phyloP scores from a whole-genome alignment of 2,113 vertebrate species.

The Semnornis frantzii region DNA sequence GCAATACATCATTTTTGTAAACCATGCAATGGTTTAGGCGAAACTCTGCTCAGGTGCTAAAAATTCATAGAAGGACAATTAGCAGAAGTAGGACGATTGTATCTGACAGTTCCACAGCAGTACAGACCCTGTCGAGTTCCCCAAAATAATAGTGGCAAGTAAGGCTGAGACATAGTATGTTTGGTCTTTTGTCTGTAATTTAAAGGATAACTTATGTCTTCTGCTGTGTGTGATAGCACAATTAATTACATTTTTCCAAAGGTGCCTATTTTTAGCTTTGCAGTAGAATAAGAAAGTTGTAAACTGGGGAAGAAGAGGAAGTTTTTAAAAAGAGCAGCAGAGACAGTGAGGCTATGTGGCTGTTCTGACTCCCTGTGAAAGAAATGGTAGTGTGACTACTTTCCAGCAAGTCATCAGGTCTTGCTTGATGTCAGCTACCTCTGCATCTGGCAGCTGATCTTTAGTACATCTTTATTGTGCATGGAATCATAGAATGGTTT shows the following conservation, averaged over 20 bases:
- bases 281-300: not conserved
- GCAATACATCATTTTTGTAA: constrained; percentile 46
- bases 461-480: not conserved
- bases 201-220: constrained; percentile 24
- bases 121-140: not conserved
- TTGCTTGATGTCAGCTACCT: not conserved
- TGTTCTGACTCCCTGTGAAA: not conserved
- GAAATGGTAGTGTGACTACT: not conserved
- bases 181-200: constrained; percentile 31
- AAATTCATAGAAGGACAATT: constrained; percentile 60
- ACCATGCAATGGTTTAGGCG: not conserved
- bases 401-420: not conserved
- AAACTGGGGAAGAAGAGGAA: not conserved
- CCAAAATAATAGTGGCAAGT: not conserved
- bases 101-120: constrained; percentile 49
- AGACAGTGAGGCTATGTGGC: rapidly evolving
- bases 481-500: too few species aligned
- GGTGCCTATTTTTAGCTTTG: not conserved
- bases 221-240: not conserved
- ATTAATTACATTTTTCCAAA: constrained; percentile 30
- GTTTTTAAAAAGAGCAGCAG: not conserved
- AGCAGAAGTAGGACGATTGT: constrained; percentile 30
- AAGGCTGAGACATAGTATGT: not conserved
- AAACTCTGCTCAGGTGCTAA: not conserved
- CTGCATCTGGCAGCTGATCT: not conserved